phyloP scores from a whole-genome alignment of 2,113 vertebrate genomes.

The Leptocoma aspasia region DNA sequence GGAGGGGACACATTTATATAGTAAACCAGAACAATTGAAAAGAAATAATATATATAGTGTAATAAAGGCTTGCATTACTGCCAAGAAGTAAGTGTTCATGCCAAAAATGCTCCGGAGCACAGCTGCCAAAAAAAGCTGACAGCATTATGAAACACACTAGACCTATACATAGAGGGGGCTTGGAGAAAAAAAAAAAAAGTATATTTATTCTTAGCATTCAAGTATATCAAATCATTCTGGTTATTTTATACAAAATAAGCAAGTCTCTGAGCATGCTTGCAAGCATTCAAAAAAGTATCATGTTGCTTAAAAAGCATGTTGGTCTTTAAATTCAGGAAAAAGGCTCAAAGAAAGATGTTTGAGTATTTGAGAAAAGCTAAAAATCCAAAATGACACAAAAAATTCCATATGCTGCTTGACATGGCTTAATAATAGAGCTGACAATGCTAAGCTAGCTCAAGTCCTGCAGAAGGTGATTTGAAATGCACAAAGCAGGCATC shows the following conservation, averaged over 20 bases:
- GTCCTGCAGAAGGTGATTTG: background rate
- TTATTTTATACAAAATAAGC: background rate
- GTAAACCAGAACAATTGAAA: constrained; percentile 19
- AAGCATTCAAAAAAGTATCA: background rate
- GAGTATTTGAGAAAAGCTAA: background rate
- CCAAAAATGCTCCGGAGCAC: constrained; percentile 1
- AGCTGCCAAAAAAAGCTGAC: background rate
- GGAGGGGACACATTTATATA: background rate
- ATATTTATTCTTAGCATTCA: constrained; percentile 18
- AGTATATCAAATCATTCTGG: background rate
- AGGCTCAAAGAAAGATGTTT: background rate
- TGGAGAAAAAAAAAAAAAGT: background rate
- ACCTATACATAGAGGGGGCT: background rate
- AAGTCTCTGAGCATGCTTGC: background rate
- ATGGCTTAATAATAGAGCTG: background rate
- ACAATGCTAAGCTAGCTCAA: background rate
- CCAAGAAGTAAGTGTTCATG: constrained; percentile 1
- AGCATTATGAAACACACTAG: constrained; percentile 38
- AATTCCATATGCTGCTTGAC: background rate
- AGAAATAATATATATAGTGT: background rate
- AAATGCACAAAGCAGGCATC: background rate
- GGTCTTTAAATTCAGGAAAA: background rate
- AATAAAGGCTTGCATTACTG: constrained; percentile 22
- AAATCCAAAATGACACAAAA: background rate
- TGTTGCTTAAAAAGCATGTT: background rate